A percentile compares a stretch with the other conserved stretches of the same genome.
Evolutionary conservation across 2,113 vertebrate genomes (phyloP).

Genomic region (Fulmarus glacialis): DNA sequence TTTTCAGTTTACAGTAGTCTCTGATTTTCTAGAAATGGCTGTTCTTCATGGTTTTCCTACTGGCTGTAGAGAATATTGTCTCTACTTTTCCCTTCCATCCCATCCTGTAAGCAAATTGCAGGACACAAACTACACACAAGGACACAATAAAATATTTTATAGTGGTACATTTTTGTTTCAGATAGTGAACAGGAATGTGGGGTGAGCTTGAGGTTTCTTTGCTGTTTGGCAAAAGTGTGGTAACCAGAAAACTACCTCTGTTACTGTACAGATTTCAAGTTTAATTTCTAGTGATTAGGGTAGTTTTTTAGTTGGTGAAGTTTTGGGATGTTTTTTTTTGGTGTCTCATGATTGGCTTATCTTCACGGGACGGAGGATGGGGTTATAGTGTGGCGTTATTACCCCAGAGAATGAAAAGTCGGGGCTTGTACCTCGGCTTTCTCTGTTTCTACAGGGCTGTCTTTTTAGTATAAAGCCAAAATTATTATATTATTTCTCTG

Average conservation of each 20-base stretch:
- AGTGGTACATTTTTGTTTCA: not conserved
- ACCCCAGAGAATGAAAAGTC: not conserved
- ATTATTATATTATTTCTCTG: not conserved
- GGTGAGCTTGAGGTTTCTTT: not conserved
- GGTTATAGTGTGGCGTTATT: not conserved
- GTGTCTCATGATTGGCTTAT: not conserved
- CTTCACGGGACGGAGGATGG: not conserved
- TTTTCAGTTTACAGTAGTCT: not conserved
- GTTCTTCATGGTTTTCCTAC: not conserved
- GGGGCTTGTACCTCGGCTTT: not conserved
- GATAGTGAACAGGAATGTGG: not conserved
- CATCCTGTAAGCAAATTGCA: not conserved
- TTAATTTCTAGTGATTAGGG: not conserved
- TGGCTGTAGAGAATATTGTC: accelerated
- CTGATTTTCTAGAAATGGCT: not conserved
- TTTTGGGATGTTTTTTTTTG: not conserved
- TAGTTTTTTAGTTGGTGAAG: not conserved
- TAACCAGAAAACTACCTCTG: not conserved
- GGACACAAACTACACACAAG: accelerated
- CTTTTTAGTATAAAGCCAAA: not conserved
- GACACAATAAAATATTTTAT: not conserved
- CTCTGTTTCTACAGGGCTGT: not conserved
- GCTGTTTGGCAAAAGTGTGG: not conserved
- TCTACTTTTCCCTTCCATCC: accelerated
- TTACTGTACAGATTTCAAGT: not conserved